Percentiles rank a stretch among this genome's conserved stretches.
These are phyloP conservation scores for Disparrhopalites patrizii DNA, from an alignment of 2,888 invertebrate species.

Conservation along the genomic window DNA sequence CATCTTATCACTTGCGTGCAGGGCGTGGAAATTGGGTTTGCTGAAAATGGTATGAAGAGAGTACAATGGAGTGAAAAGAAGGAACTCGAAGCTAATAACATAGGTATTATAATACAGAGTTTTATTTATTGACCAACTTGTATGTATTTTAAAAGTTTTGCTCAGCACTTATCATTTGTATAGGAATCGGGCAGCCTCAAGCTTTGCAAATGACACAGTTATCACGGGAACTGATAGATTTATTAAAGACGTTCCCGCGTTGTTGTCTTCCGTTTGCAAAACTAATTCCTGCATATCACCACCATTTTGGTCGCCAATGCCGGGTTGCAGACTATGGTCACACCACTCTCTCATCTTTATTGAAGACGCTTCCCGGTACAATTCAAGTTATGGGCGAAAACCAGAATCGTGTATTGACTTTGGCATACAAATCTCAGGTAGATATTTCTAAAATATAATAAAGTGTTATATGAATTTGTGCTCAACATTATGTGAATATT, in stretches of 20 bases:
- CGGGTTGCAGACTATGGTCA: conserved; percentile 96
- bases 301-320: conserved; percentile 92
- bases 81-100: conserved; percentile 24
- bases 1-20: conserved; percentile 80
- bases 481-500: conserved; percentile 29
- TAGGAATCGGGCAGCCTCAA: conserved; percentile 52
- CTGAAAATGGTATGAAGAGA: conserved; percentile 58
- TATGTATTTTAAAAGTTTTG: not conserved
- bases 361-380: conserved; percentile 80
- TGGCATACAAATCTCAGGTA: conserved; percentile 79
- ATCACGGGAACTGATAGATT: conserved; percentile 75
- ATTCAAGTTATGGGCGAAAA: conserved; percentile 88
- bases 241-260: conserved; percentile 73
- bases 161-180: not conserved
- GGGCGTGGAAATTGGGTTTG: conserved; percentile 61
- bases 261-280: conserved; percentile 78
- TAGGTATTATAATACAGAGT: conserved; percentile 1
- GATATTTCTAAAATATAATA: not conserved
- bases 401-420: conserved; percentile 75
- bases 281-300: conserved; percentile 92
- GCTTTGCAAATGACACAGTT: conserved; percentile 71
- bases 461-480: not conserved
- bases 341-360: conserved; percentile 82
- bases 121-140: not conserved
- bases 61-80: conserved; percentile 52